These are phyloP conservation scores for Baronia brevicornis DNA, from an alignment of 2,888 invertebrate species.

Conservation along the genomic window DNA sequence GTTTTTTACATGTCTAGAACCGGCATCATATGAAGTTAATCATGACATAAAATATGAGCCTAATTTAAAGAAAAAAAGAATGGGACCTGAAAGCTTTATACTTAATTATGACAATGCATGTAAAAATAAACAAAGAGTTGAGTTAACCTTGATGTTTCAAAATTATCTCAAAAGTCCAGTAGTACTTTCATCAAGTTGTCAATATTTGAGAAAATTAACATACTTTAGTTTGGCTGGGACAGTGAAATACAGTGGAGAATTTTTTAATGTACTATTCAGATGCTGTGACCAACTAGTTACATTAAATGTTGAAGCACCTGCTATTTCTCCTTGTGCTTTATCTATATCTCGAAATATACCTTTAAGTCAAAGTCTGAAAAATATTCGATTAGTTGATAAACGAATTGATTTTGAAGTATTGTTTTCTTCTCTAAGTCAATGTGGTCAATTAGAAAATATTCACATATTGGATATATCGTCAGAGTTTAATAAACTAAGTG, in stretches of 20 bases:
- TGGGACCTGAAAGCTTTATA: constrained; percentile 25
- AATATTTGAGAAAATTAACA: constrained; percentile 50
- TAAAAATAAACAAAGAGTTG: constrained; percentile 28
- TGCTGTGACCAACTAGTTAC: constrained; percentile 43
- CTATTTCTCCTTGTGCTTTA: constrained; percentile 27
- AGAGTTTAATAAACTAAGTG: constrained; percentile 28
- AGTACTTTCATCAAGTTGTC: constrained; percentile 27
- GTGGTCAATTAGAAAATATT: constrained; percentile 49
- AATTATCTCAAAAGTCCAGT: constrained; percentile 27
- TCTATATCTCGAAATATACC: constrained; percentile 35
- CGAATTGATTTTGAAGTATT: constrained; percentile 39
- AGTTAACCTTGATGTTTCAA: constrained; percentile 37
- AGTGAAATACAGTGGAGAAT: constrained; percentile 36
- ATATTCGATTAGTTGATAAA: constrained; percentile 44
- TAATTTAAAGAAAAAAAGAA: constrained; percentile 31
- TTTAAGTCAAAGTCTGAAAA: constrained; percentile 39
- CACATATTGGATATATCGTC: constrained; percentile 32
- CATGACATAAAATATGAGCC: constrained; percentile 11
- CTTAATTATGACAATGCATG: constrained; percentile 46
- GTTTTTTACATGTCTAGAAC: constrained; percentile 27
- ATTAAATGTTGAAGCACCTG: constrained; percentile 35
- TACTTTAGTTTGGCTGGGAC: constrained; percentile 44
- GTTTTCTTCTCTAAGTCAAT: constrained; percentile 41
- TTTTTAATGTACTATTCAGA: constrained; percentile 49
- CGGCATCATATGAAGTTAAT: constrained; percentile 13